phyloP scores from a whole-genome alignment of 2,888 invertebrate genomes.

The Bruchidius siliquastri region DNA sequence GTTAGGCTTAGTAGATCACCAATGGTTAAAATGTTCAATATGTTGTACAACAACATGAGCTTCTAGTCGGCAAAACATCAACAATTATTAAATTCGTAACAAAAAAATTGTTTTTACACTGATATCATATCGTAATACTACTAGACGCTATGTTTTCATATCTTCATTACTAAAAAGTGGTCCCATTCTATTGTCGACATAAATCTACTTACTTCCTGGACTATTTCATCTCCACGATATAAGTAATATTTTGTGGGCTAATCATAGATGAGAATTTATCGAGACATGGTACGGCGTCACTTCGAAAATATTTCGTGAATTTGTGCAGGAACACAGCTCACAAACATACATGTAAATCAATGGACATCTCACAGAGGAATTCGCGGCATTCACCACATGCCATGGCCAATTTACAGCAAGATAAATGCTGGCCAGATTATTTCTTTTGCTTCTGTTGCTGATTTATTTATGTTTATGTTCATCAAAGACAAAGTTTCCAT shows the following conservation, averaged over 20 bases:
- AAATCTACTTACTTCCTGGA: too few species aligned
- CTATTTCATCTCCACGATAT: background rate
- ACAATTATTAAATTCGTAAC: too few species aligned
- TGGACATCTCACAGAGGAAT: background rate
- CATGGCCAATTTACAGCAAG: background rate
- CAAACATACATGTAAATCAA: background rate
- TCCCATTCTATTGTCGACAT: too few species aligned
- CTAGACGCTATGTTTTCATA: too few species aligned
- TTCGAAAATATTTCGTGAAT: background rate
- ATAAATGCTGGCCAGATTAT: background rate
- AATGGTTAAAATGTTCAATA: too few species aligned
- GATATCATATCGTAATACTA: too few species aligned
- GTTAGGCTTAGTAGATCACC: too few species aligned
- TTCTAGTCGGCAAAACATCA: too few species aligned
- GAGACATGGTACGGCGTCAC: background rate
- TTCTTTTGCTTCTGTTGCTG: background rate
- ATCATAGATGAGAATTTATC: background rate
- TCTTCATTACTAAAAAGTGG: too few species aligned
- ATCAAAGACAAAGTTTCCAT: background rate
- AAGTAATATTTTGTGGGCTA: background rate
- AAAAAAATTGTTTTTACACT: too few species aligned
- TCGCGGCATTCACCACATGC: background rate
- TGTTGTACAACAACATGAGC: too few species aligned
- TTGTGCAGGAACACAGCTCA: background rate
- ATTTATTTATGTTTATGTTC: background rate